Evolutionary conservation across 2,797 vertebrate genomes (phyloP), one percentile per base, ranked within the genome.

Genomic region (Fundulus diaphanus): DNA sequence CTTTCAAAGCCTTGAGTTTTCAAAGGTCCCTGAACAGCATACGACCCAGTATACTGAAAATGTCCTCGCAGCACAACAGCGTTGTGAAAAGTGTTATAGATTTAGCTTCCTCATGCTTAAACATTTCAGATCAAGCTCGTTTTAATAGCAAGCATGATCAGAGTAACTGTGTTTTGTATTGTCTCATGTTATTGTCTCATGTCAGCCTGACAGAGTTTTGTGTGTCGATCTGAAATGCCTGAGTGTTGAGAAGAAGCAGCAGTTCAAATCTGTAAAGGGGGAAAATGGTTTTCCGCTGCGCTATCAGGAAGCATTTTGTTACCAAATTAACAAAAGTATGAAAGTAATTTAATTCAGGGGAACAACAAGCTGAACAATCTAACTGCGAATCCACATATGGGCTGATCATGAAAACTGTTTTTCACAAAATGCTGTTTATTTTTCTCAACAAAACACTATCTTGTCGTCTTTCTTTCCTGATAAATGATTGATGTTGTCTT

Each of bases 1-100:
- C 79, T 37, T 73, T 65, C 79, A 82, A 74, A 42, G 63, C 67
- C 69, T 68, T 22, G 71, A 78, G 68, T 87, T 87, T 82, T 31
- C 57, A 71, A 83, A 76, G 77, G 85, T 85, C 35, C 49, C n/a
- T 35, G 52, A 54, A 67, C 24, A 74, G 72, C 33, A 68, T 73
- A 76, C 52, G 22, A 13, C 40, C 12, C 42, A 35, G 13, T 27
- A 57, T 8, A 24, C 22, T 33, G 54, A 31, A 59, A 72, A 59
- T 46, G 51, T 42, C 16, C 7, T 24, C 37, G 33, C 59, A 63
- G 9, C 59, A 13, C 31, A 3, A 24, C 33, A 11, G 33, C 1
- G 33, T 24, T 63, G 33, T 22, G 59, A 63, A 24, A 63, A 37
- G 20, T 63, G 35, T 5, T 11, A 33, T 22, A 24, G 20, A 63